phyloP scores from a whole-genome alignment of 1,140 invertebrate species.

The Antheraea mylitta region DNA sequence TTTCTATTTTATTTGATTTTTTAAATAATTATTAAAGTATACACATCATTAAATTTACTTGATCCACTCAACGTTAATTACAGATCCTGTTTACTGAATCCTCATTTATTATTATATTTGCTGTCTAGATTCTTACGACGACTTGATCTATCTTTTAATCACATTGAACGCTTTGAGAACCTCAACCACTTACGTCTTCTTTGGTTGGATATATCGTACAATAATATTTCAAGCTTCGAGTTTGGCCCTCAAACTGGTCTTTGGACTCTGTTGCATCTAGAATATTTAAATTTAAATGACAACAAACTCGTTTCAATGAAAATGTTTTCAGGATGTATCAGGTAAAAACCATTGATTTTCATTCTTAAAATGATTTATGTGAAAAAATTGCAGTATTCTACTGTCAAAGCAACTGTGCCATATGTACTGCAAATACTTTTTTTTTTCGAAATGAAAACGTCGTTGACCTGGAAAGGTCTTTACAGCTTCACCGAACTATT shows the following conservation, averaged over 20 bases:
- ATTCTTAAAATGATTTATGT: neutral
- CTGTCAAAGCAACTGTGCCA: no score
- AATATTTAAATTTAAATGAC: conserved; percentile 67
- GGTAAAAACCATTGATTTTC: conserved; percentile 31
- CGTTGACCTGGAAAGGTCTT: no score
- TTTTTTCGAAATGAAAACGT: no score
- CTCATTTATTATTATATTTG: conserved; percentile 8
- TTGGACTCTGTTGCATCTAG: conserved; percentile 61
- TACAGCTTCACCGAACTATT: no score
- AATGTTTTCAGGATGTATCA: conserved; percentile 58
- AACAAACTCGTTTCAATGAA: conserved; percentile 67
- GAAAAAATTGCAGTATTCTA: no score
- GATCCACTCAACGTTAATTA: no score
- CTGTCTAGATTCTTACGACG: conserved; percentile 58
- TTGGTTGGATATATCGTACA: conserved; percentile 67
- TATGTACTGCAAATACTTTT: no score
- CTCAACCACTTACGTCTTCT: conserved; percentile 56
- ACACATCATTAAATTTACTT: no score
- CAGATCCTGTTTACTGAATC: no score
- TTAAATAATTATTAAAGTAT: no score
- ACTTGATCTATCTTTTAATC: conserved; percentile 67
- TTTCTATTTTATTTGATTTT: no score
- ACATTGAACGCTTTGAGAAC: conserved; percentile 66
- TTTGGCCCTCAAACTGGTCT: conserved; percentile 44
- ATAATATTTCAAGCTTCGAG: conserved; percentile 65